Evolutionary conservation across 1,140 invertebrate species (phyloP).

Genomic region (Drosophila persimilis): DNA sequence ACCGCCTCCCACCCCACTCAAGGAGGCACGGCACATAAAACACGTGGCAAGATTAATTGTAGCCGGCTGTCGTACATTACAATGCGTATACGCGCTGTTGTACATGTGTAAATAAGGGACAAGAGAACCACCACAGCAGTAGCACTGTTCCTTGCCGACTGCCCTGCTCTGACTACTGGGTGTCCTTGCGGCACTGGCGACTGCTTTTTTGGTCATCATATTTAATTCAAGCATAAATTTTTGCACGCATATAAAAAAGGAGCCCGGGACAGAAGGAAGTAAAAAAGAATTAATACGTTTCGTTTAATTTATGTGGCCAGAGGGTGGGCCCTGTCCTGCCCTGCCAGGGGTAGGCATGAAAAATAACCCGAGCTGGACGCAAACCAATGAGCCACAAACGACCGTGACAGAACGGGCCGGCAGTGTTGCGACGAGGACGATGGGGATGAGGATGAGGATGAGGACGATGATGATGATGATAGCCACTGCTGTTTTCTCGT

Average conservation of each 20-base stretch:
- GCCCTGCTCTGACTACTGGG: slow-evolving; percentile 2
- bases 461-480: slow-evolving; percentile 8
- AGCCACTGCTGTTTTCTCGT: slow-evolving; percentile 64
- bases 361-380: slow-evolving; percentile 58
- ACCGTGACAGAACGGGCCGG: slow-evolving; percentile 57
- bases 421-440: slow-evolving; percentile 6
- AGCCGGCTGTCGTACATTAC: slow-evolving; percentile 73
- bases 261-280: slow-evolving; percentile 36
- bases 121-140: background rate
- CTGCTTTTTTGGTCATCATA: slow-evolving; percentile 80
- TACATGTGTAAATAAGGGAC: slow-evolving; percentile 74
- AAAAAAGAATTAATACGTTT: slow-evolving; percentile 80
- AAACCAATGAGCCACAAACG: slow-evolving; percentile 78
- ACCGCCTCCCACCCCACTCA: slow-evolving; percentile 2
- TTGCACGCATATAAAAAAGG: slow-evolving; percentile 78
- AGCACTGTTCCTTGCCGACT: slow-evolving; percentile 2
- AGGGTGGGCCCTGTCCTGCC: background rate
- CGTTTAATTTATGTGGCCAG: slow-evolving; percentile 73
- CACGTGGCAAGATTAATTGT: slow-evolving; percentile 80
- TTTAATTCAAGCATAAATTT: slow-evolving; percentile 81
- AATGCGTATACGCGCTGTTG: slow-evolving; percentile 74
- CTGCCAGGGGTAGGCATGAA: slow-evolving; percentile 47
- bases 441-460: slow-evolving; percentile 42
- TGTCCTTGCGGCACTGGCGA: slow-evolving; percentile 46
- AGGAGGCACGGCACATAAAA: slow-evolving; percentile 54